Evolutionary conservation across 1,140 invertebrate species (phyloP).

Genomic region (Dreissena rostriformis): DNA sequence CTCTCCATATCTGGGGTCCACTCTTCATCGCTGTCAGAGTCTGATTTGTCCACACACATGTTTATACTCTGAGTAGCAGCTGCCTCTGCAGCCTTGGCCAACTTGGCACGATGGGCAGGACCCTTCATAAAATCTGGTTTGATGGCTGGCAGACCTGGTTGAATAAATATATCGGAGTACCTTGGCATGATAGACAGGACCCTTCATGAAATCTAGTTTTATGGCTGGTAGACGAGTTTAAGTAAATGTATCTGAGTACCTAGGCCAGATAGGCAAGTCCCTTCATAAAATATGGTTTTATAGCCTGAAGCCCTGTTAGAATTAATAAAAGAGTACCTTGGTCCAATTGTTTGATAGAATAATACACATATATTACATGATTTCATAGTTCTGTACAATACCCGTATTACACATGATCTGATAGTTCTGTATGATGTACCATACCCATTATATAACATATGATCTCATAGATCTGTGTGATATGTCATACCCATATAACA

Average conservation of each 20-base stretch:
- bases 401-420: neutral
- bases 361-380: no score
- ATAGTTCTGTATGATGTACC: no score
- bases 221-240: slow-evolving; percentile 15
- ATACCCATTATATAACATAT: neutral
- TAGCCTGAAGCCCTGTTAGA: neutral
- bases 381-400: no score
- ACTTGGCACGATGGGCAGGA: neutral
- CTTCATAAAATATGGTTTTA: slow-evolving; percentile 19
- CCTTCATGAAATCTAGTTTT: slow-evolving; percentile 49
- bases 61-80: neutral
- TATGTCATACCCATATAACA: slow-evolving; percentile 19
- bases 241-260: neutral
- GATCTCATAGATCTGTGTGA: neutral
- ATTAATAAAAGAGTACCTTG: no score
- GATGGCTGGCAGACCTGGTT: slow-evolving; percentile 21
- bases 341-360: no score
- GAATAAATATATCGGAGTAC: no score
- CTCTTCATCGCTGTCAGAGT: slow-evolving; percentile 48
- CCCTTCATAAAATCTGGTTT: slow-evolving; percentile 48
- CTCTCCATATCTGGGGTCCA: slow-evolving; percentile 46
- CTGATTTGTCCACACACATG: neutral
- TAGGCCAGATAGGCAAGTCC: neutral
- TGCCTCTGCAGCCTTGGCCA: neutral
- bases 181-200: neutral